Evolutionary conservation across 1,140 invertebrate genomes (phyloP), one percentile per base, ranked within the genome.

Genomic region (Eufriesea mexicana): DNA sequence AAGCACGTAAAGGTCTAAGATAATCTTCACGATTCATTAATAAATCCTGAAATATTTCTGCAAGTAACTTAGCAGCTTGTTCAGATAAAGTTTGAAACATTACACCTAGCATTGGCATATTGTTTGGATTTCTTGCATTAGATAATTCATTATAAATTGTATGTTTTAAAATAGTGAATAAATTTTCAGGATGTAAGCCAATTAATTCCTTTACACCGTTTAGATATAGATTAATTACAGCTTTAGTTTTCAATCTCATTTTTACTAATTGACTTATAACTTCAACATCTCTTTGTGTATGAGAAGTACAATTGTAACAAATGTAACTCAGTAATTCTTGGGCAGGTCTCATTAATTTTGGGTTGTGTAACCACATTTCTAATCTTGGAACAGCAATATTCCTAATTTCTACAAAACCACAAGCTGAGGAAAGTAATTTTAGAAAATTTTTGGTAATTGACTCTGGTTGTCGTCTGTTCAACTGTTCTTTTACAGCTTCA

Each of bases 141-240:
- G 98, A 98, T 54, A 99, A 94, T 94, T 99, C 98, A 94, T 99
- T 99, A 94, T 98, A 98, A 84, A 99, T 97, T 0, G 98, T 98
- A 89, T 98, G 97, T 86, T 98, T 98, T 82, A 99, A 94, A 57
- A 99, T 96, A n/a, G 97, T 97, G 49, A 96, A 95, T 14, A 99
- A 93, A 91, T 99, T 98, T 28, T 98, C 97, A 10, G 97, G 96
- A 91, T 97, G 97, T 20, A 93, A 71, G 35, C 91, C 91, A 18
- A 96, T 95, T 61, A 95, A 91, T 91, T 95, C 97, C 93, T 96
- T 96, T 0, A 99, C 96, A 89, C 98, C 98, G 18, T 96, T 95
- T 87, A 98, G 95, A 92, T 98, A 99, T 71, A 98, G 96, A 92
- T 97, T 98, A 25, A 98, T 96, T 45, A 99, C 95, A 6, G 97